Evolutionary conservation across 2,888 invertebrate species (phyloP).

Genomic region (Eilema caniola): DNA sequence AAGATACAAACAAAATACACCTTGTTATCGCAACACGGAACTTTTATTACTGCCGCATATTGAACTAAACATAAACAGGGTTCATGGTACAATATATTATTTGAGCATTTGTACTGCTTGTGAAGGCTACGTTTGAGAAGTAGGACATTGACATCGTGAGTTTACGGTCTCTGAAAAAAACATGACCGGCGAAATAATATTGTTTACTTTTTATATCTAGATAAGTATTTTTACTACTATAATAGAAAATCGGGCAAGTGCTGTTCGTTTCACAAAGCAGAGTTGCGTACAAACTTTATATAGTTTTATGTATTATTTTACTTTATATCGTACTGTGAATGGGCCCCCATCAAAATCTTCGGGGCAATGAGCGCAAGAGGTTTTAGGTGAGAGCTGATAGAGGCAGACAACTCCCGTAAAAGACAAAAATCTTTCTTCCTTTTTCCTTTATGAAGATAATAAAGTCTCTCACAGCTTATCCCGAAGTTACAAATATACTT

Average conservation of each 20-base stretch:
- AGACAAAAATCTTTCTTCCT: too few relatives aligned
- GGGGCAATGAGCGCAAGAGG: not conserved
- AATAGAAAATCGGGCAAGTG: not conserved
- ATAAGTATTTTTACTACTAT: not conserved
- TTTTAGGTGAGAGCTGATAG: too few relatives aligned
- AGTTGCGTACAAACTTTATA: not conserved
- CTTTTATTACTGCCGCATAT: not conserved
- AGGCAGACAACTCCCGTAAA: too few relatives aligned
- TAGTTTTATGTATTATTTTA: not conserved
- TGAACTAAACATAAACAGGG: not conserved
- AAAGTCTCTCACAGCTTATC: too few relatives aligned
- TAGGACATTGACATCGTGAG: not conserved
- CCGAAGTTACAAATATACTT: too few relatives aligned
- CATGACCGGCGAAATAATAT: not conserved
- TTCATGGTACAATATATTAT: not conserved
- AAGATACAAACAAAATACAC: not conserved
- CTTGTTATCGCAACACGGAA: slow-evolving; percentile 3
- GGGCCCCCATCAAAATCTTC: not conserved
- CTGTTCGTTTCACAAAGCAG: not conserved
- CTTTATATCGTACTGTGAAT: too few relatives aligned
- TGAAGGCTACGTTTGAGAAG: not conserved
- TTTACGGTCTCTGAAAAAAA: slow-evolving; percentile 3
- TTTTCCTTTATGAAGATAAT: too few relatives aligned
- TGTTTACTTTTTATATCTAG: not conserved
- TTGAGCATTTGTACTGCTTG: not conserved